These are phyloP conservation scores for Sturmia bella DNA, from an alignment of 2,888 invertebrate species.

Conservation along the genomic window DNA sequence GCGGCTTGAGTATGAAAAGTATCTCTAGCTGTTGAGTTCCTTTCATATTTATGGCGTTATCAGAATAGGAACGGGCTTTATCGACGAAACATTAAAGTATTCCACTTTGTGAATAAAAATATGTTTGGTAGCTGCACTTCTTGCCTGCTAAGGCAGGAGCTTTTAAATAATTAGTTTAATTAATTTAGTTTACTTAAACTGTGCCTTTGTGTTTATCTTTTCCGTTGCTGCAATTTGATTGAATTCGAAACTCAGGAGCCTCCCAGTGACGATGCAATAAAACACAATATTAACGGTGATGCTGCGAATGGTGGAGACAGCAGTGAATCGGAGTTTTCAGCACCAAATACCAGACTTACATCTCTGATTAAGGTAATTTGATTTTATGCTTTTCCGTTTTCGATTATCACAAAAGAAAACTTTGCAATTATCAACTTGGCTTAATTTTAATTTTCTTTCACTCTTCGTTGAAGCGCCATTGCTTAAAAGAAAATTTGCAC, in stretches of 20 bases:
- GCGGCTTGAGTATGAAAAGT: too few species aligned
- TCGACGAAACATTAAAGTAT: too few species aligned
- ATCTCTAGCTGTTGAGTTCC: too few species aligned
- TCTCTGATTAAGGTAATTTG: constrained; percentile 87
- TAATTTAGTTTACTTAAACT: too few species aligned
- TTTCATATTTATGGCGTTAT: too few species aligned
- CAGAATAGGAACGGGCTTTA: too few species aligned
- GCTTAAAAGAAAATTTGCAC: neutral
- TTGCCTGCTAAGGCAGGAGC: too few species aligned
- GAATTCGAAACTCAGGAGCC: constrained; percentile 48
- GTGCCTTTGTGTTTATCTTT: too few species aligned
- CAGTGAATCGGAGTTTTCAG: constrained; percentile 80
- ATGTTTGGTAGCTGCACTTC: too few species aligned
- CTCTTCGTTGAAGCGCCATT: neutral
- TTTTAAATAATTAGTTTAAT: too few species aligned
- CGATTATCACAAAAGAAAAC: neutral
- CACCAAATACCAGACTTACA: constrained; percentile 87
- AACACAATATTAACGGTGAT: constrained; percentile 57
- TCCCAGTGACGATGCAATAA: constrained; percentile 53
- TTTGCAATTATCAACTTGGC: neutral
- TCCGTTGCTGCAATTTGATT: neutral
- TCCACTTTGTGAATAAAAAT: too few species aligned
- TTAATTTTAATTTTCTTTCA: too few species aligned
- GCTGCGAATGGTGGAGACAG: constrained; percentile 68
- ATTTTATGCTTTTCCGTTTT: neutral